Evolutionary conservation across 1,140 invertebrate genomes (phyloP).

Genomic region (Sycophila sp.): DNA sequence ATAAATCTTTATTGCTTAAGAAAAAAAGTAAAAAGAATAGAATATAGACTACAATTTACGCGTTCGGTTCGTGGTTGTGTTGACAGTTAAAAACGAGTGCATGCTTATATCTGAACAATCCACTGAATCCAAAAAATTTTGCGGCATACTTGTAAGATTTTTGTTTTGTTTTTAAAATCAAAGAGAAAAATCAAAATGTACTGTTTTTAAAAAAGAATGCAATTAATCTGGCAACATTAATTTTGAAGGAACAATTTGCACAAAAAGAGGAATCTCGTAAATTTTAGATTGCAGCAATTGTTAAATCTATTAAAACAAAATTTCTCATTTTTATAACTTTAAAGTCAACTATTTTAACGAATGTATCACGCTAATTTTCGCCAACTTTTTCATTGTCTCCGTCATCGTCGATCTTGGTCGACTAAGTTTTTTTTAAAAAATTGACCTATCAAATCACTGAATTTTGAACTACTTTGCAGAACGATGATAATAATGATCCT

Average conservation of each 20-base stretch:
- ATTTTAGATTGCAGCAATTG: neutral
- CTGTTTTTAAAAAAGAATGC: neutral
- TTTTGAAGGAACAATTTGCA: neutral
- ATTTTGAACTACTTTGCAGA: constrained; percentile 10
- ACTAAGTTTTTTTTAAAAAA: constrained; percentile 10
- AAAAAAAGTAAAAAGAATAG: constrained; percentile 3
- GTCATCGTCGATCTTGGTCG: neutral
- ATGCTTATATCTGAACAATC: too few species aligned
- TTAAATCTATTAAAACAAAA: neutral
- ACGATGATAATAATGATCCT: too few species aligned
- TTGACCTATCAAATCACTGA: neutral
- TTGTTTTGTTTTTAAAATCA: too few species aligned
- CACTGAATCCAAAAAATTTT: too few species aligned
- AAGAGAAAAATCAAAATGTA: neutral
- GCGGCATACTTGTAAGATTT: too few species aligned
- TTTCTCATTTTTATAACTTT: neutral
- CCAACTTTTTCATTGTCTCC: constrained; percentile 13
- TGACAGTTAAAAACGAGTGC: neutral
- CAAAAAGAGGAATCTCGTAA: too few species aligned
- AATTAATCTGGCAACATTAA: neutral
- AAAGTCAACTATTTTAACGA: constrained; percentile 1
- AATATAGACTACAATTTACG: neutral
- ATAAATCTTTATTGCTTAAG: neutral
- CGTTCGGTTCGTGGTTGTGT: neutral
- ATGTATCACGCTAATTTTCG: constrained; percentile 4